Base-by-base conservation (phyloP, 2,797 vertebrate species). In the Dryobates pubescens region DNA sequence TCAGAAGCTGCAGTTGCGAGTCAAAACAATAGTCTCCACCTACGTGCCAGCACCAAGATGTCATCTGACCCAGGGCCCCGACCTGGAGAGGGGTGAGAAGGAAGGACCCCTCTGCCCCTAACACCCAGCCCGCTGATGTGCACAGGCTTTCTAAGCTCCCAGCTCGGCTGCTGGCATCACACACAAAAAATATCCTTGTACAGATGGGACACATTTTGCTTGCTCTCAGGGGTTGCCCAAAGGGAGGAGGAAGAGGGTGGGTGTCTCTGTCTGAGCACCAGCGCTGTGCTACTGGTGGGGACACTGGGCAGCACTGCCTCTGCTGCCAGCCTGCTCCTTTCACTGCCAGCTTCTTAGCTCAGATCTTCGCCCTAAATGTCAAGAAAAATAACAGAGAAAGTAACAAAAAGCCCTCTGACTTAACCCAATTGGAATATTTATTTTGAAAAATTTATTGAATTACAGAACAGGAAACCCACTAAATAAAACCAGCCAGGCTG, bases 401-500 rank as follows among this genome's bases (percentile, higher is more conserved):
- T 85, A 90, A 54, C 54, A 81, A 88, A 93, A 81, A 96, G 54
- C 87, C 73, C 90, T 91, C 79, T 86, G 82, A 90, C 90, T 90
- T 97, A 97, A 97, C 94, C 94, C 79, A 93, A 97, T 82, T 94
- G 92, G 80, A 91, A 78, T 93, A 96, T 96, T 96, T 97, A 95
- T 96, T 97, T 97, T 96, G 91, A 93, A 96, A 97, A 96, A 95
- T 94, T 85, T 93, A 96, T 94, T 96, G 93, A 96, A 91, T 96
- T 96, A 96, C 69, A 87, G 82, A 94, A 77, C 92, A 96, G 96
- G 95, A 98, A 98, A 96, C 83, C 78, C 87, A 89, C 93, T 96
- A 95, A 97, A 96, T 95, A 85, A 97, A 96, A 92, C 87, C 86
- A 93, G 88, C 74, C 93, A 96, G 88, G 94, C 87, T 93, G 90